Evolutionary conservation across 2,888 invertebrate genomes (phyloP), one percentile per base, ranked within the genome.

Genomic region (Rhogogaster chlorosoma): DNA sequence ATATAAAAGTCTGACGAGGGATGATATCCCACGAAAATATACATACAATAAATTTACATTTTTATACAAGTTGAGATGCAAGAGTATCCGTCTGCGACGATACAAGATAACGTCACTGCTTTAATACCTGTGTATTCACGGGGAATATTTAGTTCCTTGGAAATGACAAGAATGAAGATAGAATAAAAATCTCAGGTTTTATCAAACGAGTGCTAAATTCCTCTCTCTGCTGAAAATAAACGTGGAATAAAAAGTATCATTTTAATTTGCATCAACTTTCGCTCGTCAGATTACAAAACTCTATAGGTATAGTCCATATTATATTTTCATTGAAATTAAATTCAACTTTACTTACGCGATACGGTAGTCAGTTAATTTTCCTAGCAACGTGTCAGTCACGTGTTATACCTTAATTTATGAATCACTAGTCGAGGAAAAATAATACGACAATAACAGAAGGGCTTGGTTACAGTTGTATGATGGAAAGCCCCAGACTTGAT

Each of bases 81-180:
- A 77, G 77, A 77, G 53, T n/a, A 12, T 29, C 77, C 29, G 49
- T 29, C 49, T 29, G 36, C 71, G 53, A 36, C 32, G 77, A 77
- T 73, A 73, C 22, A n/a, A 53, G 75, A 75, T 75, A 75, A 75
- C 75, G 45, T 75, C 75, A 45, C 75, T 45, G 42, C 75, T 75
- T 42, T 75, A n/a, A 75, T 75, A 45, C 70, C 36, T 70, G 32
- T 26, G 26, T 32, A 77, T 77, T 53, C 77, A 22, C 77, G 77
- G 53, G 9, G 26, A 77, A 77, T 77, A 77, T 77, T 53, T 53
- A n/a, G n/a, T 70, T 70, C 38, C 70, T 70, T 70, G 15, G 36
- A 36, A 53, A 49, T 77, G 18, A n/a, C 75, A 70, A 15, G 12
- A 29, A 29, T 6, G 18, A 53, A n/a, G 7, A n/a, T 7, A 53